A percentile compares a stretch with the other conserved stretches of the same genome.
These are phyloP conservation scores for Pseudomugil tenellus DNA, from an alignment of 2,797 vertebrate genomes.

Conservation along the genomic window DNA sequence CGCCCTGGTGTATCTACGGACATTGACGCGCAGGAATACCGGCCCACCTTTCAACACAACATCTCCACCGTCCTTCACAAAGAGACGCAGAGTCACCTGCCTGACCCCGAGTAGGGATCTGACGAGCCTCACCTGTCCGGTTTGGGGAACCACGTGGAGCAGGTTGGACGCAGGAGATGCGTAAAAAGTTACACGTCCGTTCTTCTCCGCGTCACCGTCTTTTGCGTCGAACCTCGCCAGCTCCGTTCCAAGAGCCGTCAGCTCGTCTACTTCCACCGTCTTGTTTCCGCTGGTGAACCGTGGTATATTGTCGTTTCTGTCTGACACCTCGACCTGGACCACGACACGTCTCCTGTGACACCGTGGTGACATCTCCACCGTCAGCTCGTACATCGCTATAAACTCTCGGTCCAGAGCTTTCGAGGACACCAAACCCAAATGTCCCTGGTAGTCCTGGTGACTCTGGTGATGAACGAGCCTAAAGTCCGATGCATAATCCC, in stretches of 20 bases:
- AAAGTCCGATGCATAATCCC: constrained; percentile 74
- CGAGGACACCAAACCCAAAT: constrained; percentile 74
- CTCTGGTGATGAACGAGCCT: constrained; percentile 51
- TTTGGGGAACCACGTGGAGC: constrained; percentile 82
- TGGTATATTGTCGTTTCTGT: constrained; percentile 80
- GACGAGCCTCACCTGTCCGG: constrained; percentile 79
- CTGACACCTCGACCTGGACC: constrained; percentile 78
- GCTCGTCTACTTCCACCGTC: constrained; percentile 68
- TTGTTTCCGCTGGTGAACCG: constrained; percentile 60
- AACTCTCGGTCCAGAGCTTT: constrained; percentile 80
- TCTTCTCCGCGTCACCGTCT: constrained; percentile 76
- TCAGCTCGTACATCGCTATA: constrained; percentile 76
- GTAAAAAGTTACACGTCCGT: constrained; percentile 75
- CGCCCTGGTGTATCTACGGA: constrained; percentile 37
- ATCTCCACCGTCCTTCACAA: constrained; percentile 73
- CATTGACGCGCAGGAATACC: constrained; percentile 63
- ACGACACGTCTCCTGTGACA: constrained; percentile 47
- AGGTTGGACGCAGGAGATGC: constrained; percentile 65
- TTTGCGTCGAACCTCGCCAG: constrained; percentile 74
- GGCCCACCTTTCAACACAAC: constrained; percentile 69
- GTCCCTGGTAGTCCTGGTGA: constrained; percentile 27
- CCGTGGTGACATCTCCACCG: constrained; percentile 56
- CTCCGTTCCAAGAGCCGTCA: constrained; percentile 73
- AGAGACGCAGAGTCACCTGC: constrained; percentile 65
- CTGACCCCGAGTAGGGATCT: constrained; percentile 73